A percentile compares a stretch with the other conserved stretches of the same genome.
These are phyloP conservation scores for Atractosteus spatula DNA, from an alignment of 2,113 vertebrate species.

Conservation along the genomic window DNA sequence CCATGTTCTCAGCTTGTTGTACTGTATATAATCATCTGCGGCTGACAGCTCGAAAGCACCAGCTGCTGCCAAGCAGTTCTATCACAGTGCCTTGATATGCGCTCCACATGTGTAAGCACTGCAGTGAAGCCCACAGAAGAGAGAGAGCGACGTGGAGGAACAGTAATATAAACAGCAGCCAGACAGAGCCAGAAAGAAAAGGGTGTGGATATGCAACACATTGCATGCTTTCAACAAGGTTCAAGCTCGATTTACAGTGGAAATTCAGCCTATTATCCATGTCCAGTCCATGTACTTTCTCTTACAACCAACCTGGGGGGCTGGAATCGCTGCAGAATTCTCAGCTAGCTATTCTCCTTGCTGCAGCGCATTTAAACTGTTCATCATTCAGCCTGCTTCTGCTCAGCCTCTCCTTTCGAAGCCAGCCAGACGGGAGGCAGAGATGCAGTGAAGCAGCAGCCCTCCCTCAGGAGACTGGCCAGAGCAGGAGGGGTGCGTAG, in stretches of 20 bases:
- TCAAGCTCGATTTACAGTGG: no score
- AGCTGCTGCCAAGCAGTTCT: neutral
- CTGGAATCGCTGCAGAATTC: no score
- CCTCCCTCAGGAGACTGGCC: neutral
- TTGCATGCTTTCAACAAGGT: no score
- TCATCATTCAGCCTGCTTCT: no score
- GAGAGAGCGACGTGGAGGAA: neutral
- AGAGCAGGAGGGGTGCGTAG: neutral
- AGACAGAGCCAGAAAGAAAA: neutral
- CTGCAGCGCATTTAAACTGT: no score
- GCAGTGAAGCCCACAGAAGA: conserved; percentile 8
- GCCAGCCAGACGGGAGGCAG: neutral
- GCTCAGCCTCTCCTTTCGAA: no score
- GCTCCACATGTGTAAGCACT: neutral
- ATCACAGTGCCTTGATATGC: neutral
- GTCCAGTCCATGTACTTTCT: no score
- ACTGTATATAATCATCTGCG: neutral
- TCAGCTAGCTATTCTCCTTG: no score
- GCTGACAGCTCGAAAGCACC: neutral
- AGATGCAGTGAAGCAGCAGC: neutral
- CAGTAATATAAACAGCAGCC: neutral
- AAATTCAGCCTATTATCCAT: no score
- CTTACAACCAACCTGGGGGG: no score
- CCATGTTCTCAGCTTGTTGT: neutral
- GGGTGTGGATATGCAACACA: no score